These are phyloP conservation scores for Griposia aprilina DNA, from an alignment of 2,888 invertebrate species.

Conservation along the genomic window DNA sequence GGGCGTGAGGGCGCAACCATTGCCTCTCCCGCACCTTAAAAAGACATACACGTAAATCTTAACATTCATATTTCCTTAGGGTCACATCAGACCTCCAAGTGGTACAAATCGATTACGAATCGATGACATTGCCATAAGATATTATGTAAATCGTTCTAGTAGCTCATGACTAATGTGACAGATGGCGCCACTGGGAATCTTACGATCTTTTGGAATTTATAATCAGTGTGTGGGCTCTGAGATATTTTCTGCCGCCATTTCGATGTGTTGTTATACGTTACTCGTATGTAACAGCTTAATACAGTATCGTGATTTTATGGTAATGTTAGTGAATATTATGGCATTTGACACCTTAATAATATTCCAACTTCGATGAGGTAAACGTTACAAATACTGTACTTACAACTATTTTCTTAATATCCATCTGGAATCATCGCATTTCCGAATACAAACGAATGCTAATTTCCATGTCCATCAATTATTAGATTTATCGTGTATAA, in stretches of 20 bases:
- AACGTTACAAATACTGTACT: background rate
- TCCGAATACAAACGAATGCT: no score
- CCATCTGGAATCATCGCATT: no score
- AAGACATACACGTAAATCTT: background rate
- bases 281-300: background rate
- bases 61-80: slow-evolving; percentile 9
- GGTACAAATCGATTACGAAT: slow-evolving; percentile 46
- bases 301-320: background rate
- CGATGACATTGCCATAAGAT: slow-evolving; percentile 54
- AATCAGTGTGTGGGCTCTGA: slow-evolving; percentile 58
- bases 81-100: slow-evolving; percentile 25
- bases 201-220: slow-evolving; percentile 51
- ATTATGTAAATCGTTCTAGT: slow-evolving; percentile 61
- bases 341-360: background rate
- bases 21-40: no score
- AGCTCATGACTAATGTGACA: slow-evolving; percentile 56
- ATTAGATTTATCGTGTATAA: no score
- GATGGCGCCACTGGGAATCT: slow-evolving; percentile 53
- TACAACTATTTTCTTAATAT: no score
- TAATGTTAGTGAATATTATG: background rate
- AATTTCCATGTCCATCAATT: no score
- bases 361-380: background rate
- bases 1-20: no score
- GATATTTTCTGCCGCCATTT: slow-evolving; percentile 38
- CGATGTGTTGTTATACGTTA: slow-evolving; percentile 12